Evolutionary conservation across 1,140 invertebrate genomes (phyloP), one percentile per base, ranked within the genome.

Genomic region (Drosophila gunungcola): DNA sequence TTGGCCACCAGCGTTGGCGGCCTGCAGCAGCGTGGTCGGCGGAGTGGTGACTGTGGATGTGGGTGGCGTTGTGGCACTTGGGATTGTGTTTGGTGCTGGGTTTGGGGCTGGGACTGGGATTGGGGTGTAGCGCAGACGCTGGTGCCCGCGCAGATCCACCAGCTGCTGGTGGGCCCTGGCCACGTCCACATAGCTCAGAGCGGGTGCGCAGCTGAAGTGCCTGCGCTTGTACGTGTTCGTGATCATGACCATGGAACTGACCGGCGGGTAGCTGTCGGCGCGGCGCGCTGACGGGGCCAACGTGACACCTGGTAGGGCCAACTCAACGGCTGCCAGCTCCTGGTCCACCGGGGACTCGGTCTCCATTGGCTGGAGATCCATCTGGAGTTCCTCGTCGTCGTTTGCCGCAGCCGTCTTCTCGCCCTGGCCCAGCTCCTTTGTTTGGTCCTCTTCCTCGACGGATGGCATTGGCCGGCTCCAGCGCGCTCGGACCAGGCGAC

Each of bases 401-500:
- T 7, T 25, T 16, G 34, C 16, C 16, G 16, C 16, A 21, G 16
- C 1, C 4, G 3, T 4, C 3, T 16, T 13, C 48, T 16, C n/a
- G 0, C 12, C 12, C 25, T n/a, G 5, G 3, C 3, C 12, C 12
- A 6, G 11, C 2, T 42, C 27, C 13, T 21, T 1, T 21, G 16
- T 0, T 1, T 21, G 16, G 5, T 58, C 38, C 2, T 43, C 53
- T 1, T 63, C 69, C 9, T 73, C 67, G 25, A 25, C 46, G 5
- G 72, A 56, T 4, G 42, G 36, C 13, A 36, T 16, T 7, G 27
- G 13, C 2, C 65, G 70, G 4, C 52, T 49, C 80, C 72, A 84
- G 32, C 80, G 80, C 3, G 83, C 76, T 1, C 80, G 80, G 0
- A 55, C 73, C 32, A 29, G 34, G 4, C 80, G 80, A 41, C 62